Percentiles rank a stretch among this genome's conserved stretches.
Evolutionary conservation across 2,797 vertebrate species (phyloP).

Genomic region (Chloroceryle inda): DNA sequence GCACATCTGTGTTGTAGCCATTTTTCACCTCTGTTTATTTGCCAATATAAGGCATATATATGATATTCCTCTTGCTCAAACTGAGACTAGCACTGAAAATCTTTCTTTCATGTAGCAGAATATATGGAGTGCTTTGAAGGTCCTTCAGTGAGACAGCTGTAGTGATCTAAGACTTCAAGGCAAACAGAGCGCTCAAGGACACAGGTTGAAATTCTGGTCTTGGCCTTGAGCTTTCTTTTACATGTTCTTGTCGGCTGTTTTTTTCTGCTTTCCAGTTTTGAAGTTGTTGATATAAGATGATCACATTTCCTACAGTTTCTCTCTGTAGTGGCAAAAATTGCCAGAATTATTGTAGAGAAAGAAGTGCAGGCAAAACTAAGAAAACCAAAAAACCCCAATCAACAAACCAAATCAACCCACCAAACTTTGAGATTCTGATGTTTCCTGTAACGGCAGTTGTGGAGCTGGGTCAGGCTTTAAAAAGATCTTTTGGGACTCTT

Average conservation of each 20-base stretch:
- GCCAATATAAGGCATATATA: neutral
- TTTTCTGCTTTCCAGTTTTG: neutral
- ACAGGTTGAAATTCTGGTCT: neutral
- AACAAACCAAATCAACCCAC: neutral
- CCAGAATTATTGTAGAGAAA: neutral
- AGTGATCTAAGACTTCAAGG: neutral
- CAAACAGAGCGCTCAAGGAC: neutral
- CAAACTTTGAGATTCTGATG: neutral
- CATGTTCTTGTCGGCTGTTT: neutral
- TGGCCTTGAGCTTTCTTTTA: neutral
- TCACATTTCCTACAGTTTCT: neutral
- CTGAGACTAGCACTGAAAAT: neutral
- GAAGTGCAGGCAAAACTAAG: neutral
- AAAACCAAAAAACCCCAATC: neutral
- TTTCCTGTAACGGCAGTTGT: neutral
- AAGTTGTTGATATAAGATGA: neutral
- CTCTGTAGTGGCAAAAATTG: neutral
- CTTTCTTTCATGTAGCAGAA: neutral
- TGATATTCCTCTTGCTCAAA: neutral
- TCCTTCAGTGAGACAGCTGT: neutral
- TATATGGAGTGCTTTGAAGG: neutral
- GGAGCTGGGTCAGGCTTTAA: neutral
- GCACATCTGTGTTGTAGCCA: neutral
- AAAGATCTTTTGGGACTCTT: neutral
- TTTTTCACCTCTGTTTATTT: constrained; percentile 16